Conservation (phyloP, 2,797 vertebrate species). For the Loris lydekkerianus region DNA sequence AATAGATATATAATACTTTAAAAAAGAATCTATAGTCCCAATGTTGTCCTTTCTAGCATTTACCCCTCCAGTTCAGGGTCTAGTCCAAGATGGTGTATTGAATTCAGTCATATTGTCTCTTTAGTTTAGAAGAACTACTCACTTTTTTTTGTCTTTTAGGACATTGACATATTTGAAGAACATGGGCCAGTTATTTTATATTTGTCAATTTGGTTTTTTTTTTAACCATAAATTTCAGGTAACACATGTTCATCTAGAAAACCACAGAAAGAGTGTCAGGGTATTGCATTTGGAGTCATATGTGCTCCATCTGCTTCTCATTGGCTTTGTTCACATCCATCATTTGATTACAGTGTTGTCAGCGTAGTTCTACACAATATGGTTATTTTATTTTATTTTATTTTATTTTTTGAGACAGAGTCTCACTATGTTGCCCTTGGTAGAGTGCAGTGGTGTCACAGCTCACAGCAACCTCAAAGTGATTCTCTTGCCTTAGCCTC, state of each 20-base stretch:
- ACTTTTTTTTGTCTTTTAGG: conserved; percentile 50
- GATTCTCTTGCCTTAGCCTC: no score
- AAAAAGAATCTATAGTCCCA: background rate
- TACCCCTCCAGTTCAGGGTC: background rate
- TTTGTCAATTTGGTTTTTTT: conserved; percentile 15
- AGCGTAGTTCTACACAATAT: no score
- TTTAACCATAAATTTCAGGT: background rate
- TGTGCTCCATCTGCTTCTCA: background rate
- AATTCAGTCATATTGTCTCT: background rate
- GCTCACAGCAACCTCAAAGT: no score
- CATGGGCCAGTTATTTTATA: background rate
- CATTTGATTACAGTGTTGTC: background rate
- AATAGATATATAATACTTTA: background rate
- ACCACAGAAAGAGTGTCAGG: background rate
- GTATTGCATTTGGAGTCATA: background rate
- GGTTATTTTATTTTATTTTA: no score
- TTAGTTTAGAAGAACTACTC: conserved; percentile 22
- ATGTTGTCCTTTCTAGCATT: background rate
- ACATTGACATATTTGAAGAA: conserved; percentile 46
- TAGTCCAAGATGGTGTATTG: background rate
- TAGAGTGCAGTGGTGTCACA: no score
- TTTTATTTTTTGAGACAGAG: no score
- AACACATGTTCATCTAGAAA: background rate
- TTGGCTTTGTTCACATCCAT: background rate
- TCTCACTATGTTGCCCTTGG: no score